Evolutionary conservation across 2,113 vertebrate species (phyloP).

Genomic region (rat (Rattus norvegicus)): DNA sequence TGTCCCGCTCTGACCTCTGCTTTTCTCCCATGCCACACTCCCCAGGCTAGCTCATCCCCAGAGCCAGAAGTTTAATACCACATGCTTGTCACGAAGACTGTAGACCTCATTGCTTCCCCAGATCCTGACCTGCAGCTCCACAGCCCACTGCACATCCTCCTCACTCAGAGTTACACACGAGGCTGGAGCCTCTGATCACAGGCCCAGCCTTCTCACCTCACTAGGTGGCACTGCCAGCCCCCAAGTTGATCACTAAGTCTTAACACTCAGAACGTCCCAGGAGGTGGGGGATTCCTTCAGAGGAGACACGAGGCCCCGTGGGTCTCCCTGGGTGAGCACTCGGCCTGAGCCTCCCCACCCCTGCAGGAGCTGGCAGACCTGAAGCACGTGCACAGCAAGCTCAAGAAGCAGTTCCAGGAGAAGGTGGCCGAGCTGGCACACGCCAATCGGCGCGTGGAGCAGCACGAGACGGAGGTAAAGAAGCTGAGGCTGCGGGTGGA

Average conservation of each 20-base stretch:
- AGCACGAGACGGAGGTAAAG: slow-evolving; percentile 95
- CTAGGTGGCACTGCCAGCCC: neutral
- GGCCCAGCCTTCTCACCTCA: neutral
- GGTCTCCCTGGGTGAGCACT: neutral
- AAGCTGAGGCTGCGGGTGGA: slow-evolving; percentile 96
- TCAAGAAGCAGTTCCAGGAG: slow-evolving; percentile 98
- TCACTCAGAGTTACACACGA: neutral
- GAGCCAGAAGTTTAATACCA: neutral
- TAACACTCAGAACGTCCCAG: neutral
- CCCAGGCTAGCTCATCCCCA: neutral
- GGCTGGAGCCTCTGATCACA: neutral
- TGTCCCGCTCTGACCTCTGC: neutral
- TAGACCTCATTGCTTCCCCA: neutral
- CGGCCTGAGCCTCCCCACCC: neutral
- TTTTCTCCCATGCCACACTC: neutral
- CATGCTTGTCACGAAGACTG: neutral
- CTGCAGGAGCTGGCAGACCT: slow-evolving; percentile 95
- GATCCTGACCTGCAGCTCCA: neutral
- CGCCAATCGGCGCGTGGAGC: slow-evolving; percentile 93
- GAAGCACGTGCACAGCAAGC: slow-evolving; percentile 94
- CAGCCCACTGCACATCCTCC: neutral
- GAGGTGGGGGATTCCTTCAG: neutral
- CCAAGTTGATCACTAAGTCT: neutral
- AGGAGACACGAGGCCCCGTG: fast-evolving
- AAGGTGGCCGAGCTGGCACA: slow-evolving; percentile 94